Percentiles rank a stretch among this genome's conserved stretches.
Evolutionary conservation across 2,113 vertebrate species (phyloP).

Genomic region (Saimiri boliviensis): DNA sequence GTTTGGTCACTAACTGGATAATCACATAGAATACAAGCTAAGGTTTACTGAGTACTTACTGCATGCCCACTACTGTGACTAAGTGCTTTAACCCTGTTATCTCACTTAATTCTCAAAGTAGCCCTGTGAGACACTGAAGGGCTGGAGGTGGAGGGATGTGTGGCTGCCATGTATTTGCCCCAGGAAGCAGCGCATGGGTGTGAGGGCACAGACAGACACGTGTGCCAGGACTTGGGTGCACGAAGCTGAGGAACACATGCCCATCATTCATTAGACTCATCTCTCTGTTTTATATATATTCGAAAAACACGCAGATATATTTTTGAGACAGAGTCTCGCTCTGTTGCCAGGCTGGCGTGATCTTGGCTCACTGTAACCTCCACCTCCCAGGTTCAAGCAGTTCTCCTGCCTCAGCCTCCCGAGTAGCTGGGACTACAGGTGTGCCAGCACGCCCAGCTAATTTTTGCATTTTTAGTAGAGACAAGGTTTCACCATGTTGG

Average conservation of each 20-base stretch:
- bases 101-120: not conserved
- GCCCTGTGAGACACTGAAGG: not conserved
- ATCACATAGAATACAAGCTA: not conserved
- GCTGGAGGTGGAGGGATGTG: accelerated
- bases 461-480: no score
- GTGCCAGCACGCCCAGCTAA: no score
- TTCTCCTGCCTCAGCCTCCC: no score
- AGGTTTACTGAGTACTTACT: not conserved
- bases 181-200: accelerated
- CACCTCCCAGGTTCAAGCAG: no score
- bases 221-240: accelerated
- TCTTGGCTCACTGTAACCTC: no score
- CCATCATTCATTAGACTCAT: accelerated
- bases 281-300: not conserved
- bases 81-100: no score
- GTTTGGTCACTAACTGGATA: accelerated
- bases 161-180: not conserved
- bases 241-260: not conserved
- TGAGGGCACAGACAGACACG: accelerated
- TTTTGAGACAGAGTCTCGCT: no score
- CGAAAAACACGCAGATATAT: not conserved
- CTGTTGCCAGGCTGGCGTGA: no score
- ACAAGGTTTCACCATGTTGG: no score
- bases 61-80: not conserved
- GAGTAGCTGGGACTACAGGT: no score